These are phyloP conservation scores for Sweltsa coloradensis DNA, from an alignment of 1,140 invertebrate species.

Conservation along the genomic window DNA sequence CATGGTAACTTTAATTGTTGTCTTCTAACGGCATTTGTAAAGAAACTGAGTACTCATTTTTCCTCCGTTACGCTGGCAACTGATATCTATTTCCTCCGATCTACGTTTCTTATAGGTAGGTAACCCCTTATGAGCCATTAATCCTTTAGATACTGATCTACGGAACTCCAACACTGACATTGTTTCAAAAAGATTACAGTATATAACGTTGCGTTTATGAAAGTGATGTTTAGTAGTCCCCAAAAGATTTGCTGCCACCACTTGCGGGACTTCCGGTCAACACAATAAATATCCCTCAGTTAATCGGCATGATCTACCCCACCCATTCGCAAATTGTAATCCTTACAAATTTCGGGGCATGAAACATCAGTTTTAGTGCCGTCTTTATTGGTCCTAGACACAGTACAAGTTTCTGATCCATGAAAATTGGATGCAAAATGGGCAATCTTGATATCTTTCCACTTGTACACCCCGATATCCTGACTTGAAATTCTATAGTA, in stretches of 20 bases:
- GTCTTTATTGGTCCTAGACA: background rate
- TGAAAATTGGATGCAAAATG: constrained; percentile 12
- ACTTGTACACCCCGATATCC: constrained; percentile 10
- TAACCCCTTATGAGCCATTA: constrained; percentile 20
- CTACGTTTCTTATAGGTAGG: constrained; percentile 4
- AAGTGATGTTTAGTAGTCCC: constrained; percentile 13
- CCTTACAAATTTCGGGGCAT: background rate
- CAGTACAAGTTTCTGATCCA: background rate
- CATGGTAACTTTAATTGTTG: too few species aligned
- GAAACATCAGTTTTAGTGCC: background rate
- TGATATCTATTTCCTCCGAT: too few species aligned
- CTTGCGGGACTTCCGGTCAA: constrained; percentile 10
- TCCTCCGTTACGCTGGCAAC: too few species aligned
- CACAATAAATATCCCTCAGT: constrained; percentile 3
- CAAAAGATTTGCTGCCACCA: constrained; percentile 1
- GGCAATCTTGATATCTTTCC: constrained; percentile 12
- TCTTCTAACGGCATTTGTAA: too few species aligned
- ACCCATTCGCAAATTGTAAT: background rate
- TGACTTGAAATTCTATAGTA: constrained; percentile 4
- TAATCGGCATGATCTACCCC: background rate
- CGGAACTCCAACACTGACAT: constrained; percentile 10
- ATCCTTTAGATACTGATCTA: constrained; percentile 19
- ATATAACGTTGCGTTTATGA: constrained; percentile 8
- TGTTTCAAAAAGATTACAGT: constrained; percentile 5
- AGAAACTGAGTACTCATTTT: too few species aligned